Percentiles rank a stretch among this genome's conserved stretches.
phyloP scores from a whole-genome alignment of 2,113 vertebrate species.

The Ceyx margarethae region DNA sequence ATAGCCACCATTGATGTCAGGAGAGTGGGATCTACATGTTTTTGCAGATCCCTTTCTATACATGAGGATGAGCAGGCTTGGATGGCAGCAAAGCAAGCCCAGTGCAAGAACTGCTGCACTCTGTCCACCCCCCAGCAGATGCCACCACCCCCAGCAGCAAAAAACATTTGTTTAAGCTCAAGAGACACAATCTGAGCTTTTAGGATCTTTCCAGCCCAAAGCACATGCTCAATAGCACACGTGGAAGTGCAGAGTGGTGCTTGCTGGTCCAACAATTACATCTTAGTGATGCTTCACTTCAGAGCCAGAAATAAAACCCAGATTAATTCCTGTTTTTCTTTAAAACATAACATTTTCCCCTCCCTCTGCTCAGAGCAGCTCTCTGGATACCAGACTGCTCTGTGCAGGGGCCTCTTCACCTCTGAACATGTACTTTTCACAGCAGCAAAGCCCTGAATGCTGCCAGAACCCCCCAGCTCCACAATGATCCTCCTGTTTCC shows the following conservation, averaged over 20 bases:
- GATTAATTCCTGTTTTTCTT: not conserved
- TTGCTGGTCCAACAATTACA: not conserved
- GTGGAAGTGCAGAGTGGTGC: not conserved
- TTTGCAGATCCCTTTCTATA: not conserved
- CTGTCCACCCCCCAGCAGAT: not conserved
- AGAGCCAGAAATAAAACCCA: not conserved
- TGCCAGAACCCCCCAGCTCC: not conserved
- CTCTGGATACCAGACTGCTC: not conserved
- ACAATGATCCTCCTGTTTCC: conserved; percentile 42
- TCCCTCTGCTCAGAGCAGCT: not conserved
- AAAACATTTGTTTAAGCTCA: rapidly evolving
- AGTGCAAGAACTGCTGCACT: not conserved
- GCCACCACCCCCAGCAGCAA: not conserved
- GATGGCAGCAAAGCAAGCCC: not conserved
- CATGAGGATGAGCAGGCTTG: not conserved
- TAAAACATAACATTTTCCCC: not conserved
- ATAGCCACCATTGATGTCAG: not conserved
- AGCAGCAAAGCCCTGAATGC: not conserved
- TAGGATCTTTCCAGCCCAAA: not conserved
- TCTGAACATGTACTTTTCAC: not conserved
- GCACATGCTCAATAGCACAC: not conserved
- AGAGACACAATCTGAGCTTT: not conserved
- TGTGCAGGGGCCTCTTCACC: not conserved
- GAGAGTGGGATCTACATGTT: not conserved
- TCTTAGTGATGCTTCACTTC: not conserved